Base-by-base conservation (phyloP, 2,113 vertebrate genomes). In the Solenodon paradoxus region DNA sequence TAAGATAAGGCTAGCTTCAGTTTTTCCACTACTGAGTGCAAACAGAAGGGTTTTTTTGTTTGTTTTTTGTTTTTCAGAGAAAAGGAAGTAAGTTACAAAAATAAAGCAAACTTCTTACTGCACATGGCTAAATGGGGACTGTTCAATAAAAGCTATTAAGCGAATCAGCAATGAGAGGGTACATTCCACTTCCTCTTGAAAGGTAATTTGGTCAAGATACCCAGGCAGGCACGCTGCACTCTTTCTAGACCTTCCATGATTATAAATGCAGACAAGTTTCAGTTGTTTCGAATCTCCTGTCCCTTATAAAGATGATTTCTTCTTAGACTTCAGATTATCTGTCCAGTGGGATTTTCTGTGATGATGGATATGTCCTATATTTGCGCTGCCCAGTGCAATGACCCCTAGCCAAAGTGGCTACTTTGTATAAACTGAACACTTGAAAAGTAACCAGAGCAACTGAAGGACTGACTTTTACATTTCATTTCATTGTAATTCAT, bases 1-100 rank as follows among this genome's bases (percentile, higher is more conserved):
- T 90, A 94, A 94, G 57, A 78, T 35, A 40, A 61, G 22, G 30
- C 72, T 90, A 86, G 63, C 28, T 88, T 96, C 75, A 72, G 17
- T 49, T 94, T 95, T 96, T 94, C 93, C 88, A 82, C 55, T 81
- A 63, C 32, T 78, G 49, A 82, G 10, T 6, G 19, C 17, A 9
- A 91, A 81, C n/a, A 22, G 7, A 11, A 47, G 59, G 15, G 7
- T 1, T 19, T 53, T n/a, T n/a, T n/a, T n/a, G n/a, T n/a, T n/a
- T n/a, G n/a, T n/a, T 42, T 24, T 28, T 30, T 59, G n/a, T 30
- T 69, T 69, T 86, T 74, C 61, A 35, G 3, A 28, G n/a, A 57
- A 85, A 82, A 85, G 59, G 84, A 96, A 94, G 28, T 63, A 53
- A 88, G 22, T 81, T 84, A 32, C 47, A 79, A 96, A 96, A 97